Base-by-base conservation (phyloP, 1,140 invertebrate species). In the Kradibia gibbosae region DNA sequence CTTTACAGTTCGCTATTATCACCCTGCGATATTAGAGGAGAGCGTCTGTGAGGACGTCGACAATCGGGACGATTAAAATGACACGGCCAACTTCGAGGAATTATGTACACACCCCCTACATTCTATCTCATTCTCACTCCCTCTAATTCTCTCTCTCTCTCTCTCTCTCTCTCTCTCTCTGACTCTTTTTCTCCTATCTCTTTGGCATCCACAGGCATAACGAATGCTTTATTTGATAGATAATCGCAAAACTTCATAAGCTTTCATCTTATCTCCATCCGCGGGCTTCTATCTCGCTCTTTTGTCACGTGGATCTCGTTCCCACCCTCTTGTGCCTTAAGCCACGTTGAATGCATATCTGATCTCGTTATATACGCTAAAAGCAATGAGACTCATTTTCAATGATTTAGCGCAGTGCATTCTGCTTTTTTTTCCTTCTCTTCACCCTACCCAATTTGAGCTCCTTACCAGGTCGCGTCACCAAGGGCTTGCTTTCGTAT, bases 171-270 rank as follows among this genome's bases (percentile, higher is more conserved):
- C n/a, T n/a, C n/a, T n/a, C n/a, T n/a, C n/a, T n/a, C n/a, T n/a
- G n/a, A n/a, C n/a, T n/a, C n/a, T n/a, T n/a, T n/a, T n/a, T n/a
- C n/a, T n/a, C n/a, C n/a, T n/a, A n/a, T n/a, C n/a, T n/a, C n/a
- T n/a, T n/a, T n/a, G n/a, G n/a, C n/a, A n/a, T n/a, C n/a, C n/a
- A n/a, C n/a, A n/a, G n/a, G 15, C 60, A 17, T 39, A 71, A 57
- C 65, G 36, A 62, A 71, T 34, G 53, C 78, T 70, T 80, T 20
- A 7, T 25, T 39, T 5, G 70, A 3, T 4, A 80, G 79, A 80
- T 75, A 74, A 80, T 80, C 57, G 71, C 57, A 7, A 31, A 65
- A 62, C 25, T 74, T 72, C 71, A 39, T 80, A 36, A 55, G 60
- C 45, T 45, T 42, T 76, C 22, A 4, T 45, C 34, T 28, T 80